Base-by-base conservation (phyloP, 2,888 invertebrate species). In the Hemicrepidius hirtus region DNA sequence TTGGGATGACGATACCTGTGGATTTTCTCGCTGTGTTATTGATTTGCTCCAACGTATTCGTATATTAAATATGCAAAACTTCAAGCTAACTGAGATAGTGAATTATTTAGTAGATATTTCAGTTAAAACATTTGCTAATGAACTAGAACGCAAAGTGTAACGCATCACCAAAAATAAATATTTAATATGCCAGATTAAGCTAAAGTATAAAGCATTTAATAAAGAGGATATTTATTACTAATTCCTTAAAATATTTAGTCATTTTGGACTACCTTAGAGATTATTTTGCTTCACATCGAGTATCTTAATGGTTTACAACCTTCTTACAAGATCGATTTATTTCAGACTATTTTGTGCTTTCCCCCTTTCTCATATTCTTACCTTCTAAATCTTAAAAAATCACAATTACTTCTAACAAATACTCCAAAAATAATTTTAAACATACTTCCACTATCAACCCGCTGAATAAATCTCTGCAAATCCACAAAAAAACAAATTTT, bases 61-160 rank as follows among this genome's bases (percentile, higher is more conserved):
- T 44, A 44, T 69, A 70, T 55, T 70, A 70, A 70, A 71, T 67
- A 62, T 67, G 49, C 53, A 67, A 53, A 71, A 67, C 60, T 60
- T 46, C 13, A 67, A 71, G 60, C 35, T 41, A 71, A 50, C 66
- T 71, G 49, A 46, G 35, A 16, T 46, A 67, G 50, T 71, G 60
- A 60, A 67, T 71, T 37, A 71, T 71, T 71, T 71, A 71, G 60
- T 62, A 65, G 37, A 57, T 59, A 59, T 71, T 67, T 60, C 67
- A 59, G 67, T 67, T 71, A 71, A 63, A 64, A 71, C 71, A 67
- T 71, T 71, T 71, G 60, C 67, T 71, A 71, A 67, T 71, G 71
- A 70, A 71, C 63, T 71, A 71, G 59, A 67, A 44, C 40, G 44
- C 49, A 65, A 63, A 70, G 44, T 49, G 49, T 65, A 59, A 35